Conservation (phyloP, 37 sponge, comb jelly and placozoan species). For the Petrosia ficiformis region DNA sequence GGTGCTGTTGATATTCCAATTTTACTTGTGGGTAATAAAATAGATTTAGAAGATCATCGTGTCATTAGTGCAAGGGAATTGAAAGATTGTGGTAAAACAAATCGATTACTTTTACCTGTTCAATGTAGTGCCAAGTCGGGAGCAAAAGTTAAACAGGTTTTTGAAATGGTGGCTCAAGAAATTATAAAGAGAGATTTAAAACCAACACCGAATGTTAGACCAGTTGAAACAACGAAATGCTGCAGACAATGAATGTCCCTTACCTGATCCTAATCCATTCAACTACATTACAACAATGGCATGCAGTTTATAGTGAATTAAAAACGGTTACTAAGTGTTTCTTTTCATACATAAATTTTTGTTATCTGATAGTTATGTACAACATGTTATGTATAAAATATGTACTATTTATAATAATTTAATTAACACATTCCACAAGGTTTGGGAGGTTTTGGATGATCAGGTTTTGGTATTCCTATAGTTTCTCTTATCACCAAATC, state of each 20-base stretch:
- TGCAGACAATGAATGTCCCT: too few relatives aligned
- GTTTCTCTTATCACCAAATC: neutral
- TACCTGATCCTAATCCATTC: too few relatives aligned
- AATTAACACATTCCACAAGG: neutral
- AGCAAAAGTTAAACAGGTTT: conserved; percentile 28
- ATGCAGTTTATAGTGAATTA: neutral
- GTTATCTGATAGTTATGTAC: too few relatives aligned
- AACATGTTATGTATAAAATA: too few relatives aligned
- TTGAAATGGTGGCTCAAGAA: conserved; percentile 20
- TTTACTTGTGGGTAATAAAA: conserved; percentile 60
- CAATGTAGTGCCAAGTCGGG: conserved; percentile 61
- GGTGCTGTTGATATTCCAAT: conserved; percentile 48
- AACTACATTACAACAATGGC: too few relatives aligned
- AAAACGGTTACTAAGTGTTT: too few relatives aligned
- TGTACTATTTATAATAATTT: too few relatives aligned
- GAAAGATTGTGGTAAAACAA: conserved; percentile 7
- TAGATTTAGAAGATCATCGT: conserved; percentile 17
- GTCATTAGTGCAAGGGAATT: neutral
- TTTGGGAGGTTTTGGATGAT: neutral
- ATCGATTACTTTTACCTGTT: conserved; percentile 35
- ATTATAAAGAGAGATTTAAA: conserved; percentile 1
- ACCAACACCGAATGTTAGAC: too few relatives aligned
- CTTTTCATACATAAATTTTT: too few relatives aligned
- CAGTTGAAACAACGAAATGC: too few relatives aligned
- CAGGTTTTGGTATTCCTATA: neutral